phyloP scores from a whole-genome alignment of 2,113 vertebrate species.

The Clarias magur region DNA sequence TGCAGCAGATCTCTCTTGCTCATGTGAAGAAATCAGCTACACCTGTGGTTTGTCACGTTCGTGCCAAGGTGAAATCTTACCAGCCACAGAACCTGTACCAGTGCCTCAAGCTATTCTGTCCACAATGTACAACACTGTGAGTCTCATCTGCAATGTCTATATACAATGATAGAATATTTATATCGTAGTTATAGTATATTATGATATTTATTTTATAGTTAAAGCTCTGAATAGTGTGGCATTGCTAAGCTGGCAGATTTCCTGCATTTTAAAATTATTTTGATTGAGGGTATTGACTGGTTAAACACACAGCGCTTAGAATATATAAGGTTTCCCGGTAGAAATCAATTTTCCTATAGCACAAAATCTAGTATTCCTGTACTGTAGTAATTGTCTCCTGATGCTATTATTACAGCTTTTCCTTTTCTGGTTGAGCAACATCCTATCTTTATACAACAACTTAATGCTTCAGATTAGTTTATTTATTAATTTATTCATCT shows the following conservation, averaged over 20 bases:
- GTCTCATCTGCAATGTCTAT: constrained; percentile 54
- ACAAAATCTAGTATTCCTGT: neutral
- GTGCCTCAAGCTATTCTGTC: constrained; percentile 87
- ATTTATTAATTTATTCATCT: neutral
- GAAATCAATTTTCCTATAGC: neutral
- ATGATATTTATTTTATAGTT: too few species aligned
- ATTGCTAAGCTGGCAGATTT: neutral
- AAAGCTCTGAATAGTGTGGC: neutral
- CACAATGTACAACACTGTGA: constrained; percentile 84
- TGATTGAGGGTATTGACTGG: neutral
- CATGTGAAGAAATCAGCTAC: constrained; percentile 69
- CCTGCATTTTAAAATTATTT: neutral
- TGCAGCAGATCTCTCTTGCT: constrained; percentile 70
- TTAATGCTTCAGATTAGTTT: neutral
- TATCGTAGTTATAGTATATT: too few species aligned
- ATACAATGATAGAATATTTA: neutral
- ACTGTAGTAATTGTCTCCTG: neutral
- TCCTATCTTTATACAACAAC: neutral
- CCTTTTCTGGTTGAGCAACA: neutral
- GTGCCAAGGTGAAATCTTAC: constrained; percentile 80
- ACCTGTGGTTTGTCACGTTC: constrained; percentile 77
- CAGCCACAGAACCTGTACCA: constrained; percentile 81
- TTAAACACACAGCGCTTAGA: neutral
- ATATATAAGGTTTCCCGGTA: neutral
- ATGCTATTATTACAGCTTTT: neutral